Evolutionary conservation across 37 sponge, comb jelly and placozoan genomes (phyloP), one percentile per base, ranked within the genome.

Genomic region (Ephydatia muelleri): DNA sequence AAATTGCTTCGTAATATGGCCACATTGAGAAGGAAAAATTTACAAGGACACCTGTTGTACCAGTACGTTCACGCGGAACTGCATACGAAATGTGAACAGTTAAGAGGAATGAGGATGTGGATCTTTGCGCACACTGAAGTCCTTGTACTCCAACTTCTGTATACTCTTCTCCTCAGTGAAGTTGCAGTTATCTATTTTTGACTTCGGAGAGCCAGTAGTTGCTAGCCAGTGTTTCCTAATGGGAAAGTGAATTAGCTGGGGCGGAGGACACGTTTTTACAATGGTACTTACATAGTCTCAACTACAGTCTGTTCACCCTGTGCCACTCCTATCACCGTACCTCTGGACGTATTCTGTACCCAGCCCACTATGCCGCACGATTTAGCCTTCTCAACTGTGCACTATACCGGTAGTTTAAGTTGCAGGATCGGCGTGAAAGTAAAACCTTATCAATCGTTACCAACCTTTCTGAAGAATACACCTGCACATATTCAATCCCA

Each of bases 381-480:
- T 4, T 27, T 13, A 32, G 91, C 86, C 28, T 28, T 75, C 21
- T 81, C 57, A 31, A 49, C 49, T 39, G 93, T 92, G 49, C n/a
- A n/a, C 93, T 92, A 48, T 16, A 5, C 14, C 66, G n/a, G n/a
- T n/a, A 12, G 5, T 5, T 2, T 16, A 27, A 4, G 16, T 4
- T 65, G 49, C 35, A 34, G 33, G 47, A 36, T 14, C 33, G 67
- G n/a, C 33, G 8, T 57, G 5, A 30, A 79, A 8, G n/a, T 3
- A 64, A 40, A 68, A 13, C 72, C 33, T 34, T 67, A 66, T 36
- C 12, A 23, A 33, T n/a, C 81, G 43, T 40, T 77, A 12, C 91
- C 43, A 37, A 91, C 91, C 83, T 91, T 91, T 72, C 92, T 83
- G 43, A 87, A 91, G 84, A 87, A 87, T 37, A 91, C 92, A 23